Evolutionary conservation across 30 jellyfish, hydroid and myxozoan genomes (phyloP), one percentile per base, ranked within the genome.

Genomic region (Rhopilema esculentum): DNA sequence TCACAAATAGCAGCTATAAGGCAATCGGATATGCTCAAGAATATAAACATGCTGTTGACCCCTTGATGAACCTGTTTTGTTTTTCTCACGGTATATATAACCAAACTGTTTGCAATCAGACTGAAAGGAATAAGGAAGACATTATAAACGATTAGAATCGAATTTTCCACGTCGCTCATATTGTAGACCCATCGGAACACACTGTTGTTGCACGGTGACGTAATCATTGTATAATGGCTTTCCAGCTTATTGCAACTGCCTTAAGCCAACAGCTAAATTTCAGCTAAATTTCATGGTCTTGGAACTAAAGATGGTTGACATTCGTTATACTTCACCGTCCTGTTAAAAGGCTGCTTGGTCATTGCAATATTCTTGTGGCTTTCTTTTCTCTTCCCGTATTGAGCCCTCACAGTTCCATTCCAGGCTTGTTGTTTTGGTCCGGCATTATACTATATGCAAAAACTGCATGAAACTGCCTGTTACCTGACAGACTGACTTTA

Each of bases 171-270:
- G 4, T 40, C 75, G 32, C 57, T 24, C 27, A 73, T 32, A 31
- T 28, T 18, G 57, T 84, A 84, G 1, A 33, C 64, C 92, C 92
- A 84, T 40, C 61, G 92, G 22, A 69, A 69, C 23, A 84, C 92
- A 71, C 92, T 84, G 87, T 84, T 84, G 24, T 72, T 84, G 87
- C 92, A 84, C 1, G 92, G 87, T 6, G 92, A 84, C 29, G 74
- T 28, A 18, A 66, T 72, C 81, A 52, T 84, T 40, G 9, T 80
- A 20, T 7, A 16, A 63, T 15, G 7, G 75, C 8, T 16, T 9
- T 66, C 26, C 8, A 24, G 9, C 24, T 24, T 17, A 20, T 66
- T 66, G 16, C 24, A 28, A 70, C 49, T n/a, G n/a, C n/a, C n/a
- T n/a, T n/a, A n/a, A n/a, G n/a, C n/a, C n/a, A n/a, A n/a, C n/a